Base-by-base conservation (phyloP, 2,888 invertebrate genomes). In the Acleris sparsana region DNA sequence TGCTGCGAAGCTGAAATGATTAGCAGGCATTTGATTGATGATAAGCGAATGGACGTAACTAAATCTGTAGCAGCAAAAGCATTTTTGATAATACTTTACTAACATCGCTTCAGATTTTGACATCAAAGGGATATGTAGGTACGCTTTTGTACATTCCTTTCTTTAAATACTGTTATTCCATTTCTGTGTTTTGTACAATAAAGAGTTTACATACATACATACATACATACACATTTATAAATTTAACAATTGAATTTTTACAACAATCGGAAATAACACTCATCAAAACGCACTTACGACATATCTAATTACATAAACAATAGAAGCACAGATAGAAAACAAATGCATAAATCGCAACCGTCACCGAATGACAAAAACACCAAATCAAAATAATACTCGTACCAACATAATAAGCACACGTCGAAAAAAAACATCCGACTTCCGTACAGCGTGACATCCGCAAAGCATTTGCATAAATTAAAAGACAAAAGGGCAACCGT, bases 381-480 rank as follows among this genome's bases (percentile, higher is more conserved):
- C 20, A 44, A 72, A 66, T 71, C 71, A 69, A 73, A 77, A 75
- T 72, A 79, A 75, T 70, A 33, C 33, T 33, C 33, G 33, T 33
- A 71, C 68, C 75, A 71, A 72, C 69, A 70, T 69, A 68, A 63
- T 68, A 73, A 69, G 67, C 63, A 67, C 64, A 69, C 69, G 71
- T 73, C 71, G 71, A 25, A 77, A 73, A 74, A 73, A 76, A 72
- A 72, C 71, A 74, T 71, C 68, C 70, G 73, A 78, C 79, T 75
- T 79, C 76, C 79, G 74, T 67, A 69, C 74, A 69, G 72, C 83
- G 75, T 78, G 79, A 82, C 83, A 84, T 85, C 86, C 88, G 86
- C 73, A 77, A 75, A 71, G 76, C 82, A 88, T 91, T 89, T 86
- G 84, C 91, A 91, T 92, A 90, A 73, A 88, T 88, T 88, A 88